Conservation (phyloP, 2,888 invertebrate species). For the Drosophila putrida region DNA sequence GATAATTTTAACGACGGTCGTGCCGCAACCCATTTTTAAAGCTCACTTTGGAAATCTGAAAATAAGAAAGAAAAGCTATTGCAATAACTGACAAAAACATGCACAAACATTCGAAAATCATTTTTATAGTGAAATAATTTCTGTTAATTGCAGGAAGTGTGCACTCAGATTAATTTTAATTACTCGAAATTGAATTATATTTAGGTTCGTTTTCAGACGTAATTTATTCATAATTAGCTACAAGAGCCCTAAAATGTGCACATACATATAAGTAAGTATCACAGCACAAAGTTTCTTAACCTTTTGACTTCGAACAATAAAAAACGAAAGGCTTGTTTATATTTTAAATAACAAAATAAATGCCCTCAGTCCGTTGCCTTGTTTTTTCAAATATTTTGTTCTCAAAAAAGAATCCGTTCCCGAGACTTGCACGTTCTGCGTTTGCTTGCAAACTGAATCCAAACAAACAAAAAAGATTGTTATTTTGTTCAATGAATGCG, state of each 20-base stretch:
- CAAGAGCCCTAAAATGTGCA: slow-evolving; percentile 12
- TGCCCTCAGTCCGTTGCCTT: slow-evolving; percentile 34
- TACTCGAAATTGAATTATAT: slow-evolving; percentile 20
- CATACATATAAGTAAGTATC: slow-evolving; percentile 25
- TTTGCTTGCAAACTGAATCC: slow-evolving; percentile 76
- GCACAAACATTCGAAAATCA: neutral
- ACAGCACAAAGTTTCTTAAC: slow-evolving; percentile 63
- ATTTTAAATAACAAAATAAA: slow-evolving; percentile 51
- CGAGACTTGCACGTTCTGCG: slow-evolving; percentile 75
- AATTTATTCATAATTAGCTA: slow-evolving; percentile 35
- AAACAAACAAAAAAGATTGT: slow-evolving; percentile 58
- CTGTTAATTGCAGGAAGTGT: slow-evolving; percentile 4
- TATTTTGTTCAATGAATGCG: slow-evolving; percentile 47
- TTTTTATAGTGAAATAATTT: neutral
- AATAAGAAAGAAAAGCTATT: slow-evolving; percentile 2
- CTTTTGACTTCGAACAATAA: slow-evolving; percentile 58
- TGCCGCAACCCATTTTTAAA: slow-evolving; percentile 80
- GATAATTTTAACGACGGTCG: slow-evolving; percentile 78
- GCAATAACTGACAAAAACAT: neutral
- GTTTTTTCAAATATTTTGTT: slow-evolving; percentile 12
- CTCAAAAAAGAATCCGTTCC: slow-evolving; percentile 26
- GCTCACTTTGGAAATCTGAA: slow-evolving; percentile 25
- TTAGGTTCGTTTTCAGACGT: slow-evolving; percentile 18
- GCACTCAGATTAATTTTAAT: slow-evolving; percentile 28
- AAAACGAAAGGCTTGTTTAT: slow-evolving; percentile 32